phyloP scores from a whole-genome alignment of 2,113 vertebrate genomes.

The Cyprinodon tularosa region DNA sequence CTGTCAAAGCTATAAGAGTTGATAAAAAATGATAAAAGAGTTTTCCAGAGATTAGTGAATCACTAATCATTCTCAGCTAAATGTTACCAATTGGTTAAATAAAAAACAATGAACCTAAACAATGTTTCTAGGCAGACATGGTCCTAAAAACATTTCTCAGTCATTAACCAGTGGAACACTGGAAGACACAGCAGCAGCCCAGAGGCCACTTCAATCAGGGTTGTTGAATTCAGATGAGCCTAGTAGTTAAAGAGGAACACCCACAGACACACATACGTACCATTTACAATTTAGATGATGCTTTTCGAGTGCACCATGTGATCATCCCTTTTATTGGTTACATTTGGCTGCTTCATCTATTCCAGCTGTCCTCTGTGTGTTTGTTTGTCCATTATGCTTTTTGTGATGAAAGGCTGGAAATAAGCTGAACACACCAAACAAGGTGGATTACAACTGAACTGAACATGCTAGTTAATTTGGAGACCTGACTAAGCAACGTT shows the following conservation, averaged over 20 bases:
- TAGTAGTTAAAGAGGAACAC: conserved; percentile 40
- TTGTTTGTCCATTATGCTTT: background rate
- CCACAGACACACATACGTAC: conserved; percentile 8
- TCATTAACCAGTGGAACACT: conserved; percentile 36
- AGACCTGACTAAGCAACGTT: background rate
- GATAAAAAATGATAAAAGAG: background rate
- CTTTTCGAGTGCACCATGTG: conserved; percentile 55
- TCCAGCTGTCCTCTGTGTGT: conserved; percentile 4
- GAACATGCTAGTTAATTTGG: background rate
- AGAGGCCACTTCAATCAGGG: conserved; percentile 72
- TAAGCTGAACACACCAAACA: background rate
- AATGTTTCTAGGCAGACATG: background rate
- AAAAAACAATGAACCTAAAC: background rate
- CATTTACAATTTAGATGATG: conserved; percentile 65
- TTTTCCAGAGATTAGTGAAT: background rate
- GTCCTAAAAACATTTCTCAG: background rate
- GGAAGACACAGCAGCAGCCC: conserved; percentile 44
- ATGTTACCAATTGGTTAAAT: background rate
- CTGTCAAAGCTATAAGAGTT: too few relatives aligned
- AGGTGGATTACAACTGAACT: background rate
- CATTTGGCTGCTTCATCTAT: conserved; percentile 28
- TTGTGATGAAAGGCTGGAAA: background rate
- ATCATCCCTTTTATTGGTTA: conserved; percentile 45
- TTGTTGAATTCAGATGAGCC: conserved; percentile 76
- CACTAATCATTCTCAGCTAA: background rate